Base-by-base conservation (phyloP, 2,797 vertebrate species). In the Champsocephalus gunnari region DNA sequence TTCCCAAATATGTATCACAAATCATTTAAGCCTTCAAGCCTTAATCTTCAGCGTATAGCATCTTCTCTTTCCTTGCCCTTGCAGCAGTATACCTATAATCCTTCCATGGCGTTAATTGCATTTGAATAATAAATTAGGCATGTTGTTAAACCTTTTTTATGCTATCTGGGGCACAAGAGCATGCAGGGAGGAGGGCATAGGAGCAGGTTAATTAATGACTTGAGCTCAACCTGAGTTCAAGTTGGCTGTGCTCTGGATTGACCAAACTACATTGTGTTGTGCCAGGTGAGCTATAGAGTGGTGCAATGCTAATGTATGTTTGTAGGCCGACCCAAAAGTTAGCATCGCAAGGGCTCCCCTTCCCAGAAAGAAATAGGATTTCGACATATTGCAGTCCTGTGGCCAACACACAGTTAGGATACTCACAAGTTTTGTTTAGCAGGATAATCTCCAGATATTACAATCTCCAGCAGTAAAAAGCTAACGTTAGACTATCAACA, bases 101-200 rank as follows among this genome's bases (percentile, higher is more conserved):
- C 50, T 44, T 49, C 8, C 14, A n/a, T 66, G 57, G 66, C 19
- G 5, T 57, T 82, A 66, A 73, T 67, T 82, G 54, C 65, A 75
- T 73, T 73, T 75, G 77, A 82, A 80, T 84, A 66, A 68, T 66
- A 71, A 78, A 79, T 78, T 48, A 80, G 49, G 24, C 71, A 38
- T 38, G 34, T 38, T 38, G 34, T 38, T 38, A 38, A 21, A 70
- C 43, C 65, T 57, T 55, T 47, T 47, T 75, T 76, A 21, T 49
- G 41, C 21, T 67, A 21, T 73, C 47, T n/a, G 45, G 57, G 53
- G 51, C 48, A 61, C 43, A 55, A 32, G 21, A 50, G 10, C 34
- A 51, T 28, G 38, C 1, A n/a, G 44, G 12, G 19, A 53, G 32
- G 77, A 64, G 43, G 59, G 58, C n/a, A 66, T 19, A 56, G 34